Evolutionary conservation across 2,113 vertebrate species (phyloP), one percentile per base, ranked within the genome.

Genomic region (Pomatostomus ruficeps): DNA sequence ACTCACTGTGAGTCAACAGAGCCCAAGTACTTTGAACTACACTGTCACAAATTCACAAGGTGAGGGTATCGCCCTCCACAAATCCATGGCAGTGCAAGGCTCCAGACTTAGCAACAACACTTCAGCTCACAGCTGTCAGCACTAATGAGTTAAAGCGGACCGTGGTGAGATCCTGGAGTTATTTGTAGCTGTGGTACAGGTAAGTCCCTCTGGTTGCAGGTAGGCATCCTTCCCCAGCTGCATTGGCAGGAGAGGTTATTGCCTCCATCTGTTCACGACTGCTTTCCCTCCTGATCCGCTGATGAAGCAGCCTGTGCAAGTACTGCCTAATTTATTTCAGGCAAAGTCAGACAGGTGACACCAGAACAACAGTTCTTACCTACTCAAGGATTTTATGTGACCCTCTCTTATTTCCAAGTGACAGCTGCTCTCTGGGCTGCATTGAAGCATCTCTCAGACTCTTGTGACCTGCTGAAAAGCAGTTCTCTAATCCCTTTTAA

Each of bases 161-260:
- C 0, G 14, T 38, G 90, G 62, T 2, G 11, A 76, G 48, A 91
- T 70, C 15, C 42, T 57, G 70, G 31, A 91, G 49, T 91, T 87
- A 67, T 59, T 58, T 87, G 81, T 82, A 61, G 77, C 84, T 89
- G 87, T 58, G 46, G n/a, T 57, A 52, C 55, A 89, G 83, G 89
- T 84, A 66, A 75, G 66, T 79, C 65, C 73, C 74, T 89, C 55
- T 67, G 68, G 52, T 33, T 85, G 33, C 54, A 73, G 84, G 81
- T 67, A 89, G 45, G 42, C 45, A 76, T 71, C 49, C 66, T 73
- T 43, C 35, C 62, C 40, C 75, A 88, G 90, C 78, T 88, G 90
- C 82, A 57, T 1, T 82, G 88, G 92, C 85, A 91, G 70, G 57
- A 93, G 66, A 96, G 45, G 82, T 93, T 95, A 97, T 88, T 93